Percentiles rank a stretch among this genome's conserved stretches.
phyloP scores from a whole-genome alignment of 1,140 invertebrate species.

The Plectrocnemia conspersa region DNA sequence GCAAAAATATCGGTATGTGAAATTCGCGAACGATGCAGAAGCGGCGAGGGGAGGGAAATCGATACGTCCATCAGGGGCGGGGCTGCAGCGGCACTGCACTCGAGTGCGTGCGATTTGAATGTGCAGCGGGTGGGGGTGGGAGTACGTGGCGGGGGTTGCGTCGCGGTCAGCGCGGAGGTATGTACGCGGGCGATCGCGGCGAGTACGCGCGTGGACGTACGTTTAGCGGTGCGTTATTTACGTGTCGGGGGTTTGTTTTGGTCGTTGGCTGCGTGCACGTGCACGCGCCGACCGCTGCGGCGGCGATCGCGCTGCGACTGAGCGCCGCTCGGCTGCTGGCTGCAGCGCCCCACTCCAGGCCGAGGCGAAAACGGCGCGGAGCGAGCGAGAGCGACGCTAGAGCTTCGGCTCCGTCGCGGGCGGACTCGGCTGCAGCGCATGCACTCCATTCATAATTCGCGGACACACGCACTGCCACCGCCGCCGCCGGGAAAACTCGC shows the following conservation, averaged over 20 bases:
- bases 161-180: too few relatives aligned
- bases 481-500: too few relatives aligned
- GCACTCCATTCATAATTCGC: slow-evolving; percentile 35
- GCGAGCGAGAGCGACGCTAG: slow-evolving; percentile 40
- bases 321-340: slow-evolving; percentile 36
- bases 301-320: slow-evolving; percentile 21
- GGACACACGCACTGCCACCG: slow-evolving; percentile 2
- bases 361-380: slow-evolving; percentile 39
- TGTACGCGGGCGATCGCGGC: not conserved
- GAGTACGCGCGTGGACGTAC: not conserved
- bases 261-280: not conserved
- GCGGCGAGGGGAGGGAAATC: too few relatives aligned
- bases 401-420: slow-evolving; percentile 18
- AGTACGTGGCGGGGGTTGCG: too few relatives aligned
- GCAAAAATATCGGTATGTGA: too few relatives aligned
- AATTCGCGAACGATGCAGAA: too few relatives aligned
- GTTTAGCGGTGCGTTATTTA: not conserved
- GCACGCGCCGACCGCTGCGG: not conserved
- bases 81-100: too few relatives aligned
- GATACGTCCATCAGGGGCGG: too few relatives aligned
- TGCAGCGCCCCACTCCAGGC: slow-evolving; percentile 7
- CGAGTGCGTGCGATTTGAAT: too few relatives aligned
- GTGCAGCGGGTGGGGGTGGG: too few relatives aligned
- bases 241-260: not conserved
- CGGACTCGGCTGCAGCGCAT: slow-evolving; percentile 24